Evolutionary conservation across 2,113 vertebrate genomes (phyloP), one percentile per base, ranked within the genome.

Genomic region (Corythoichthys intestinalis): DNA sequence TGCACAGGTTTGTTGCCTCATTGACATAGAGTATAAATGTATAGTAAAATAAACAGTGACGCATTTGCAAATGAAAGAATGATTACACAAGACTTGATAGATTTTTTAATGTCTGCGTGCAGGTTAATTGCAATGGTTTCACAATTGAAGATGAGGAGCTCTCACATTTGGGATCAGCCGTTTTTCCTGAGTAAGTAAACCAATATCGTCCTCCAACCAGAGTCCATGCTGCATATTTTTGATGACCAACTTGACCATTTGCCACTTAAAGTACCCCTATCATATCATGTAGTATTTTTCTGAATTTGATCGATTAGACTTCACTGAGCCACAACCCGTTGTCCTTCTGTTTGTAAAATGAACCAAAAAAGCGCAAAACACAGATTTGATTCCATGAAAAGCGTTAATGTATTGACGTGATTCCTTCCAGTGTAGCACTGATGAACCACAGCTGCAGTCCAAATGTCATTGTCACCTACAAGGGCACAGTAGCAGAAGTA

Each of bases 121-220:
- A 97, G 97, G 97, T 99, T 62, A 99, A 99, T 87, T 99, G 97
- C 80, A 99, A 99, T 76, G 97, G 97, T 35, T 99, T 99, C 83
- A 98, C 96, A 10, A 96, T 99, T 67, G 97, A 99, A 87, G 97
- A 99, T 11, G 97, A 99, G 86, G 97, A 99, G 69, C 94, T 99
- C 47, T 98, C 96, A 64, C 97, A 99, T 82, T 85, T 99, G 84
- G 97, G 97, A 80, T 98, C 97, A 46, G 97, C 97, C 15, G 91
- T 98, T 88, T 99, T 98, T 89, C 97, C 97, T 4, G 96, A 98
- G 97, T 99, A 94, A 87, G 91, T 60, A 72, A 69, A 38, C 61
- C 11, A n/a, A 53, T 38, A 57, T 57, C 44, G 50, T 67, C 7
- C 17, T 60, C 6, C 5, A 60, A 39, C 59, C 17, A 15, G 59